phyloP scores from a whole-genome alignment of 2,888 invertebrate species.

The Mythimna albipuncta region DNA sequence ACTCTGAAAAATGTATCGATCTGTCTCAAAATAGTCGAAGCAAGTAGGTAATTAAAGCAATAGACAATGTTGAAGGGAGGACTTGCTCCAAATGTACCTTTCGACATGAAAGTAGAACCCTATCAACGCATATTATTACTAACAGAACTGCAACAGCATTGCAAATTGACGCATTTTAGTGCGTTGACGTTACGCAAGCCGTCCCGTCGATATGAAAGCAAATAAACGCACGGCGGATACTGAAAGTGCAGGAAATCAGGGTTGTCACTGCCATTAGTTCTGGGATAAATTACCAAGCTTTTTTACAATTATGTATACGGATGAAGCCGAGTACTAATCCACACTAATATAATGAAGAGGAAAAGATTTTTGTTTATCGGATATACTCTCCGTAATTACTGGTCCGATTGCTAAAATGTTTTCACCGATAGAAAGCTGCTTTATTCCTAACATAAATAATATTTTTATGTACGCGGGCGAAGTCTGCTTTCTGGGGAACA shows the following conservation, averaged over 20 bases:
- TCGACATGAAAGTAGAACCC: conserved; percentile 2
- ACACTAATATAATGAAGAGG: too few species aligned
- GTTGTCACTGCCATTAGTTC: conserved; percentile 62
- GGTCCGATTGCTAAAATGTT: too few species aligned
- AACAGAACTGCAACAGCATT: conserved; percentile 53
- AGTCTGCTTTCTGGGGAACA: too few species aligned
- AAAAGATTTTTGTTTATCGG: too few species aligned
- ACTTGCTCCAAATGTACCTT: background rate
- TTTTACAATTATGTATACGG: background rate
- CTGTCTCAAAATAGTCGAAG: background rate
- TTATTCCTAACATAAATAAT: too few species aligned
- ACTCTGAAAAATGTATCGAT: background rate
- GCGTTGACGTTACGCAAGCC: conserved; percentile 68
- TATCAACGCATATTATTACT: conserved; percentile 33
- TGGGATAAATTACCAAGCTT: background rate
- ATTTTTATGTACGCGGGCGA: too few species aligned
- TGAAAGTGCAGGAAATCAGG: conserved; percentile 77
- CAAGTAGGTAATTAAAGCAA: background rate
- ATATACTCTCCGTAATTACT: too few species aligned
- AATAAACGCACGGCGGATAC: conserved; percentile 80
- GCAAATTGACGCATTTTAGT: conserved; percentile 59
- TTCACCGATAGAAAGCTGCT: too few species aligned
- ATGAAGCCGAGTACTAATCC: too few species aligned
- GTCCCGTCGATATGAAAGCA: conserved; percentile 74
- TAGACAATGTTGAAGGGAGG: background rate